Evolutionary conservation across 2,797 vertebrate genomes (phyloP), one percentile per base, ranked within the genome.

Genomic region (Scleropages formosus): DNA sequence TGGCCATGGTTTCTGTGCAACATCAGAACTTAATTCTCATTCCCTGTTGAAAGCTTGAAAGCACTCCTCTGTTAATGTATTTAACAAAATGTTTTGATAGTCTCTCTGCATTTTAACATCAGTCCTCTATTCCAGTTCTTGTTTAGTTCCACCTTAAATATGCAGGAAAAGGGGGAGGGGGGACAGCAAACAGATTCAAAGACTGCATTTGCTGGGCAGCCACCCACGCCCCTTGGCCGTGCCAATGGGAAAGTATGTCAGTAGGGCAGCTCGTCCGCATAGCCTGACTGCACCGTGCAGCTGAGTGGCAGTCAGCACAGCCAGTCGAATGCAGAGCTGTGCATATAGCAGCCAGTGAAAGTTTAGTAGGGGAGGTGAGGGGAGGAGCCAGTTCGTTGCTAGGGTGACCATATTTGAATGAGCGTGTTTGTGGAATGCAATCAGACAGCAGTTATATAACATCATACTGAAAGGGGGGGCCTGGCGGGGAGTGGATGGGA

Each of bases 361-460:
- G 75, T 61, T 61, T 31, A 72, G 20, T 80, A 66, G 78, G 27
- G 68, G 8, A 56, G 0, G 24, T 22, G 26, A 72, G n/a, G 79
- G 89, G 90, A 12, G 80, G 89, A 80, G 56, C 47, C 27, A 74
- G 53, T 1, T 88, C 80, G 83, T 87, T 87, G 88, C 88, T 89
- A 87, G 87, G 88, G 87, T 87, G 86, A 90, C 86, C 85, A 71
- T 70, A 72, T 79, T 83, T 89, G 87, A 91, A 90, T 91, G 89
- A 89, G 47, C 73, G 85, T 84, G 86, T 85, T 89, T 86, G 85
- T 88, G 88, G 90, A 91, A 92, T 90, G 90, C 88, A 89, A 84
- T 82, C 90, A 91, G 91, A 92, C 86, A 65, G 78, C 82, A 86
- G 92, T 94, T 94, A 94, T 93, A 93, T 94, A 94, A 94, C 90